Base-by-base conservation (phyloP, 2,113 vertebrate genomes). In the Xiphophorus maculatus region DNA sequence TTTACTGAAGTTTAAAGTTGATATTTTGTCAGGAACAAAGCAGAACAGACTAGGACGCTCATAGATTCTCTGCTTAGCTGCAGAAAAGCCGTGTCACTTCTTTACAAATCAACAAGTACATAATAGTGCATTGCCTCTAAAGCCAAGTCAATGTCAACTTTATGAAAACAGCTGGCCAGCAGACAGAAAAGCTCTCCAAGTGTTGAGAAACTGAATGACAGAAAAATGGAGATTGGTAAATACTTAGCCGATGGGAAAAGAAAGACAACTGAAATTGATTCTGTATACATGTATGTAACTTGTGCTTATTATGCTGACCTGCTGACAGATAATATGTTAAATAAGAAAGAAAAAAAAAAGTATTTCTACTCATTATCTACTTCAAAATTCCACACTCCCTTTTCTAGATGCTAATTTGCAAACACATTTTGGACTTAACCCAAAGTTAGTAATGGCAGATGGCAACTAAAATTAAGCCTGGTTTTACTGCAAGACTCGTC, bases 251-350 rank as follows among this genome's bases (percentile, higher is more conserved):
- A 25, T 29, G 32, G 61, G 58, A 40, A 29, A 72, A 71, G 58
- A 73, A 61, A 65, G 48, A 76, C 71, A 72, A 65, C 25, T 10
- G 63, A 76, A 70, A 81, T 42, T 30, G 40, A 73, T 29, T 54
- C 51, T 48, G 63, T 69, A 76, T 73, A 78, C 68, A 74, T 66
- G 78, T 48, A 25, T 58, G 71, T 62, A 63, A 29, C 28, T n/a
- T n/a, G 32, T 74, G 72, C 30, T 66, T 63, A 66, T 63, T 74
- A 75, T 75, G 74, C 80, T 76, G 86, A 85, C 78, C 74, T 69
- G 44, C 73, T 78, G 65, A 85, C 82, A 88, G 74, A 81, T 67
- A 82, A 87, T 82, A 42, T 84, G 81, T 85, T 87, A 37, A 82
- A 79, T 82, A 71, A 29, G 71, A 84, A 71, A 29, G 71, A 85